phyloP scores from a whole-genome alignment of 2,888 invertebrate species.

The Coenonympha arcania region DNA sequence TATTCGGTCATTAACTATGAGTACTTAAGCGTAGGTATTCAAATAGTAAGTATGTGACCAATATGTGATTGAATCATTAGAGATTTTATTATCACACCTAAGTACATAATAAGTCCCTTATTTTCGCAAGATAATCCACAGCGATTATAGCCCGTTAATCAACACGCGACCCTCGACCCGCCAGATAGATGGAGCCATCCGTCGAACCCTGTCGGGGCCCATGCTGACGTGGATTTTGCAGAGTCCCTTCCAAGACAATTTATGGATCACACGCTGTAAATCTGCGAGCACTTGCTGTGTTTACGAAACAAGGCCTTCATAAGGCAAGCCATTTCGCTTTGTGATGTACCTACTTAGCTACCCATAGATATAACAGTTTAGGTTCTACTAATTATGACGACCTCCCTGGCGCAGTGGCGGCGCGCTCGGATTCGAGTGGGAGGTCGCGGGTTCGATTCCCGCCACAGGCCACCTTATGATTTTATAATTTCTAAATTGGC shows the following conservation, averaged over 20 bases:
- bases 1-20: no score
- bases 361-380: no score
- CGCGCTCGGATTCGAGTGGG: no score
- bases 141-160: constrained; percentile 55
- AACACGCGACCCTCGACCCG: constrained; percentile 48
- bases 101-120: no score
- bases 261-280: constrained; percentile 65
- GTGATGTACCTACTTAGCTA: no score
- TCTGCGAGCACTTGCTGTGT: constrained; percentile 50
- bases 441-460: no score
- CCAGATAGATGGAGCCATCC: constrained; percentile 69
- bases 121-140: constrained; percentile 22
- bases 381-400: no score
- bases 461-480: no score
- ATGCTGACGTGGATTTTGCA: constrained; percentile 59
- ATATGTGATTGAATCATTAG: not conserved
- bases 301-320: constrained; percentile 42
- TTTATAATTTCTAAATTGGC: no score
- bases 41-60: no score
- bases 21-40: no score
- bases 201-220: constrained; percentile 45
- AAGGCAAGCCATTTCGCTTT: constrained; percentile 24
- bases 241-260: constrained; percentile 52
- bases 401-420: no score
- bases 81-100: constrained; percentile 8